Evolutionary conservation across 2,888 invertebrate genomes (phyloP), one percentile per base, ranked within the genome.

Genomic region (Erannis defoliaria): DNA sequence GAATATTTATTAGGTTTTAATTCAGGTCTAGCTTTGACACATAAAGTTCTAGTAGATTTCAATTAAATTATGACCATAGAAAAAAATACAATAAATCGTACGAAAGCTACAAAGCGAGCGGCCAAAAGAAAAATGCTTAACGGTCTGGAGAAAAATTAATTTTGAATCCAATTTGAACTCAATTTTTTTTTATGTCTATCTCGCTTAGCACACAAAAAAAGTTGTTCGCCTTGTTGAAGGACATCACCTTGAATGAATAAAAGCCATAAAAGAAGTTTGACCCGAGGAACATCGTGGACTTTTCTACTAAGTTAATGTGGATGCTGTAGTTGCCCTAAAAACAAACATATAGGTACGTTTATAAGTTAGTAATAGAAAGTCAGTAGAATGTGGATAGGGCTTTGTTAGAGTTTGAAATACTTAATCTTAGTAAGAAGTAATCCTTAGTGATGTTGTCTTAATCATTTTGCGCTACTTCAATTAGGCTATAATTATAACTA

Each of bases 191-290:
- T 1, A 86, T 40, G 35, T 68, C 74, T 0, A 85, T 4, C 37
- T 66, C 49, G 8, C 72, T 26, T 14, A 76, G 59, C 1, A 85
- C 73, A 68, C 90, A 90, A 57, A 88, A 84, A 64, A 90, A 82
- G 72, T 90, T 90, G 51, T 77, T 78, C 6, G 69, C 68, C 57
- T 83, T 85, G 58, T 89, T 90, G 51, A 76, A 84, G 1, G 80
- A 76, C 42, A 80, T 77, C 1, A 80, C 74, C 76, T 85, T 90
- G 62, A 89, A 90, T 19, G 62, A 64, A 66, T 86, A 90, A 12
- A 72, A 75, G 18, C 88, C 89, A 70, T 89, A 90, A 73, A 91
- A 91, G 74, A 90, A 91, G 23, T 68, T 85, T 5, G 76, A 62
- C 1, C 90, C 89, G 56, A 91, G 73, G 70, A 90, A 91, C 51